These are phyloP conservation scores for Holcopasites calliopsidis DNA, from an alignment of 1,140 invertebrate genomes.

Conservation along the genomic window DNA sequence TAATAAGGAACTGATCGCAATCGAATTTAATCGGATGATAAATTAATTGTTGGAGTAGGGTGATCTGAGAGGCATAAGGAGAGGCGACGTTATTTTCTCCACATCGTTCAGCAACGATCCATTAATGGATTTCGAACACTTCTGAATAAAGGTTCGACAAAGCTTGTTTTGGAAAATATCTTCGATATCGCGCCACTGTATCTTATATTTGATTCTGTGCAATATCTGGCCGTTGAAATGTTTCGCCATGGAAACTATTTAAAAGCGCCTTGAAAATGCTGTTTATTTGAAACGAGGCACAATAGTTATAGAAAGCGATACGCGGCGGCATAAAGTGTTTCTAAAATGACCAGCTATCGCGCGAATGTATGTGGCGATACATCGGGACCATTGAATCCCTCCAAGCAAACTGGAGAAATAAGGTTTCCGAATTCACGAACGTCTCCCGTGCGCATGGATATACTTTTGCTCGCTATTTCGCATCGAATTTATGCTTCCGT, in stretches of 20 bases:
- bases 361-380: background rate
- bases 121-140: no score
- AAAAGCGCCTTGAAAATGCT: background rate
- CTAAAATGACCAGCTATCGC: background rate
- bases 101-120: no score
- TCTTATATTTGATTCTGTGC: no score
- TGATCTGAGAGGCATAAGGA: no score
- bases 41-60: no score
- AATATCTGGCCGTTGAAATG: background rate
- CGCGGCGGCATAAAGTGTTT: background rate
- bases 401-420: background rate
- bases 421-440: conserved; percentile 13
- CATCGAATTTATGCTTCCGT: conserved; percentile 4
- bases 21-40: no score
- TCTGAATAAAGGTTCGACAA: no score
- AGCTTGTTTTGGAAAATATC: no score
- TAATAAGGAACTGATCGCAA: no score
- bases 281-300: background rate
- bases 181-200: no score
- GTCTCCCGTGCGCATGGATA: background rate
- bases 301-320: conserved; percentile 13
- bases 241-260: background rate
- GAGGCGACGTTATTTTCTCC: no score
- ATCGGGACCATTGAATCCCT: conserved; percentile 9
- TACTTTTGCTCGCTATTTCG: background rate